Conservation (phyloP, 2,797 vertebrate species). For the Euphonia xanthogaster region DNA sequence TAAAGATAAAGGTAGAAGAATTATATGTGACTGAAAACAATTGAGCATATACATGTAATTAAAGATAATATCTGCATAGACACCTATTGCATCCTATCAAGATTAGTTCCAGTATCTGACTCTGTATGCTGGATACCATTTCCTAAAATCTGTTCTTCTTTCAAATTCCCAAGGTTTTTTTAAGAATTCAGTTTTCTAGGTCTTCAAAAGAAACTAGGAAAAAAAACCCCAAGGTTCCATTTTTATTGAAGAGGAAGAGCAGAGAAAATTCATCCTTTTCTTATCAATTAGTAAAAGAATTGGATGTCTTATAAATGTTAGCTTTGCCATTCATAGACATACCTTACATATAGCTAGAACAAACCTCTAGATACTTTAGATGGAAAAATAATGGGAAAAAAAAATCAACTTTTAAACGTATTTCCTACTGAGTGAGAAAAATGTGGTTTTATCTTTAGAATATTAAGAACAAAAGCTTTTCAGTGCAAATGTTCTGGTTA, state of each 20-base stretch:
- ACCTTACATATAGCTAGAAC: background rate
- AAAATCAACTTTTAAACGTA: background rate
- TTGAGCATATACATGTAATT: background rate
- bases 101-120: background rate
- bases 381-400: background rate
- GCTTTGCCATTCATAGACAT: background rate
- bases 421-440: background rate
- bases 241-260: background rate
- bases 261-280: background rate
- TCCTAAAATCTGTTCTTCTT: background rate
- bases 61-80: background rate
- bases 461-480: background rate
- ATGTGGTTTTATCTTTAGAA: background rate
- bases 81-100: background rate
- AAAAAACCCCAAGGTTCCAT: accelerated
- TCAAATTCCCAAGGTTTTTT: background rate
- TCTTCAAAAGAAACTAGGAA: background rate
- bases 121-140: accelerated
- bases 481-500: background rate
- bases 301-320: background rate
- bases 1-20: background rate
- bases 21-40: background rate
- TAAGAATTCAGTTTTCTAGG: background rate
- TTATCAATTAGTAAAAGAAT: background rate
- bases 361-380: background rate